Evolutionary conservation across 2,797 vertebrate species (phyloP), one percentile per base, ranked within the genome.

Genomic region (Eurystomus glaucurus): DNA sequence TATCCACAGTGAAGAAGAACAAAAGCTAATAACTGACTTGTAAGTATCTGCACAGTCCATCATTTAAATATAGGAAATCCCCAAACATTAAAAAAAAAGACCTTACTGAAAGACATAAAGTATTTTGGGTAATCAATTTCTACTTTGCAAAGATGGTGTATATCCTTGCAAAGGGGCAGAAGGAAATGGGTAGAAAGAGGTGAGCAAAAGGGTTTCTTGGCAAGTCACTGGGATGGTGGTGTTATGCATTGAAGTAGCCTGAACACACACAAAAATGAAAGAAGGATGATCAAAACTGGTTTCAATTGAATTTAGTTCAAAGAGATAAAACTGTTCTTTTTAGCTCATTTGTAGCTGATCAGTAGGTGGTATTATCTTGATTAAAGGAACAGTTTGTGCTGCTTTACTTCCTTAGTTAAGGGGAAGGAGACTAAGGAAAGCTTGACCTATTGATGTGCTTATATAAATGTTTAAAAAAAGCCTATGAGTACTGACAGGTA

Each of bases 1-100:
- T 77, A 92, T 99, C 72, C 99, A 99, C 68, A 98, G 90, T 61
- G 48, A 50, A 52, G 60, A 96, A 9, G 99, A 99, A 66, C 87
- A 99, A 69, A 64, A 69, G 3, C 25, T 91, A 12, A 83, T 99
- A 55, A 57, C 79, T 82, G 11, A 57, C 10, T 39, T 92, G 98
- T 98, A 92, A 98, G 98, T 98, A 83, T 54, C 43, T 68, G 6
- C 28, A 23, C 18, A 28, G 2, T n/a, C 8, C 28, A 26, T 65
- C 1, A 10, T 85, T 91, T 75, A 57, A 75, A 74, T 28, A 11
- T 3, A 39, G 70, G 14, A 4, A 15, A 65, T 7, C 55, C 1
- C 19, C 39, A n/a, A 51, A 5, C 1, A 4, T 8, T 57, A n/a
- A 10, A 9, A 6, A 41, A 65, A 84, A 81, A 57, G 29, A 26